Base-by-base conservation (phyloP, 2,888 invertebrate species). In the Syritta pipiens region DNA sequence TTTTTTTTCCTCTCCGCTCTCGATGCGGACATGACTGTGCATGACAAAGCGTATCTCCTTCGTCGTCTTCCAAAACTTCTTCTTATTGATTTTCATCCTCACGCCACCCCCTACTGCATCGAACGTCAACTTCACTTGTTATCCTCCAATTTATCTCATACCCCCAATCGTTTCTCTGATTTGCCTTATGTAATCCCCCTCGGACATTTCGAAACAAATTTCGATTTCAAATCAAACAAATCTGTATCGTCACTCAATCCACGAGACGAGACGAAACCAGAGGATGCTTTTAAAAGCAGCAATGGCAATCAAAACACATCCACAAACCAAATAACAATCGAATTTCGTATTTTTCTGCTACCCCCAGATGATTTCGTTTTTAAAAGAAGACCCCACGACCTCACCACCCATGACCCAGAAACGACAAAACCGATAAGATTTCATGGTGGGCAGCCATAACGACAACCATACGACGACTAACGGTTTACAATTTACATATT, bases 281-380 rank as follows among this genome's bases (percentile, higher is more conserved):
- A 14, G 37, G 19, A 37, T 14, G n/a, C 37, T 37, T 37, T 37
- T 17, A 37, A 37, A 9, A 17, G n/a, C n/a, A n/a, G n/a, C 37
- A 17, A 37, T 37, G 37, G 19, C 37, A 37, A 48, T 60, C 60
- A 37, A 46, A 44, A 32, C 22, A 48, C 32, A 46, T 24, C 12
- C 51, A 20, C 30, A 51, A 62, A 19, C 10, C 14, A 19, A 14
- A 48, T 26, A 37, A 17, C 10, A 19, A 35, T 37, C 40, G 40
- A 44, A n/a, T n/a, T n/a, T 17, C 17, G 32, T 3, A 6, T 40
- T 19, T 57, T 12, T n/a, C n/a, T 5, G n/a, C 14, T 1, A 0
- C 19, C 4, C 10, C 4, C 17, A 17, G 1, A 3, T 3, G 30
- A 12, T 1, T 48, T 9, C 9, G 22, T 35, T 24, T 26, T 4